phyloP scores from a whole-genome alignment of 2,797 vertebrate species.

The Spea hammondii region DNA sequence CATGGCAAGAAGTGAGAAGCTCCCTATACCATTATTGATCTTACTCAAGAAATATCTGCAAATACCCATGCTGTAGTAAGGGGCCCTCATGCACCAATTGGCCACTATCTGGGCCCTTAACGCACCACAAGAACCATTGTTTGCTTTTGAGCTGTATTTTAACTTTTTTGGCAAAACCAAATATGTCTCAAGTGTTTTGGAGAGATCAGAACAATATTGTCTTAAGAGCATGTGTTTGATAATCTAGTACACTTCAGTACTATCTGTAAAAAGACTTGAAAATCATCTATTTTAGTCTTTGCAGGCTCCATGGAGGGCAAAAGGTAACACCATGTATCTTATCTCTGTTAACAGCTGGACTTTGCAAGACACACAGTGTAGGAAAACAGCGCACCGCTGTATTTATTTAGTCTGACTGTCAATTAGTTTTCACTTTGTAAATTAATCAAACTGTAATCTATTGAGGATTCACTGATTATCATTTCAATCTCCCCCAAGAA shows the following conservation, averaged over 20 bases:
- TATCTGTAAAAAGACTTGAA: too few relatives aligned
- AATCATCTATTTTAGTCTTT: background rate
- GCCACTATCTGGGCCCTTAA: too few relatives aligned
- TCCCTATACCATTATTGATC: too few relatives aligned
- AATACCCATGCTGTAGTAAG: too few relatives aligned
- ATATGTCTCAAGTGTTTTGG: background rate
- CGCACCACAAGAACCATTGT: too few relatives aligned
- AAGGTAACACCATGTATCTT: slow-evolving; percentile 41
- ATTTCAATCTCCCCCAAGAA: slow-evolving; percentile 39
- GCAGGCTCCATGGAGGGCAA: slow-evolving; percentile 19
- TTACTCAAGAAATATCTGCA: too few relatives aligned
- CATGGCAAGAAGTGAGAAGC: too few relatives aligned
- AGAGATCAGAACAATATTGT: background rate
- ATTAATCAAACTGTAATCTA: slow-evolving; percentile 46
- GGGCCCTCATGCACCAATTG: too few relatives aligned
- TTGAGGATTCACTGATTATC: slow-evolving; percentile 43
- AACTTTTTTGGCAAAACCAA: too few relatives aligned
- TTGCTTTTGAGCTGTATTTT: too few relatives aligned
- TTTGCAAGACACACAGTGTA: slow-evolving; percentile 31
- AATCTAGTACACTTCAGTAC: background rate
- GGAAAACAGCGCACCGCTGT: slow-evolving; percentile 27
- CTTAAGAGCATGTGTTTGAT: background rate
- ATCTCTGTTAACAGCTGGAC: slow-evolving; percentile 46
- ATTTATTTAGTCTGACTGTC: slow-evolving; percentile 53
- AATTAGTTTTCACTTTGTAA: slow-evolving; percentile 53